Evolutionary conservation across 2,888 invertebrate species (phyloP), one percentile per base, ranked within the genome.

Genomic region (Troides oblongomaculatus): DNA sequence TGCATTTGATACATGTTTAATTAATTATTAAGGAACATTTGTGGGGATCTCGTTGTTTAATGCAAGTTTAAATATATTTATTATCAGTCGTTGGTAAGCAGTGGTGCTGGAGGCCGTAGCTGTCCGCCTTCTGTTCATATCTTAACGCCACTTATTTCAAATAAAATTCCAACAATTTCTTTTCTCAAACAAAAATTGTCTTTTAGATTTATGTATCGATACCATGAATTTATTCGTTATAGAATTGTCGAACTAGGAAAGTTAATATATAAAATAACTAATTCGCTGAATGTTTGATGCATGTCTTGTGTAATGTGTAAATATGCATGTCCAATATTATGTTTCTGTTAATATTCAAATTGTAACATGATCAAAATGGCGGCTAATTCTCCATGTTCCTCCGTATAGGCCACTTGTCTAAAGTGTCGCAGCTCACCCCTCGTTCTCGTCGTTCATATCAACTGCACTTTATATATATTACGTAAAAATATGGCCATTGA

Each of bases 151-250:
- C 36, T 17, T 53, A 66, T 62, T 66, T 43, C 39, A 62, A 66
- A 65, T 30, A 53, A 65, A 21, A 53, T 66, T 69, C 46, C 50
- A 62, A 62, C 62, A 30, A 7, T 66, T 43, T 60, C 46, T n/a
- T 66, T 43, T 60, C 46, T 58, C 58, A n/a, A 36, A 63, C 36
- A 59, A n/a, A 61, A 65, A 57, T 36, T 57, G 56, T 64, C 64
- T 43, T 60, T 39, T 64, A 69, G 64, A 64, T 17, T 25, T 12
- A 21, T 46, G 14, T 46, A 46, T 60, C 66, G 53, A 14, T 53
- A 64, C 25, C 56, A 64, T 64, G 69, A 69, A 65, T 66, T 69
- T 69, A 65, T 61, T 65, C 57, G 57, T 69, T 69, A 69, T 62
- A 69, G 39, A 62, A 57, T 36, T 46, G 65, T 62, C 58, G 21